These are phyloP conservation scores for Dromaius novaehollandiae DNA, from an alignment of 2,113 vertebrate species.

Conservation along the genomic window DNA sequence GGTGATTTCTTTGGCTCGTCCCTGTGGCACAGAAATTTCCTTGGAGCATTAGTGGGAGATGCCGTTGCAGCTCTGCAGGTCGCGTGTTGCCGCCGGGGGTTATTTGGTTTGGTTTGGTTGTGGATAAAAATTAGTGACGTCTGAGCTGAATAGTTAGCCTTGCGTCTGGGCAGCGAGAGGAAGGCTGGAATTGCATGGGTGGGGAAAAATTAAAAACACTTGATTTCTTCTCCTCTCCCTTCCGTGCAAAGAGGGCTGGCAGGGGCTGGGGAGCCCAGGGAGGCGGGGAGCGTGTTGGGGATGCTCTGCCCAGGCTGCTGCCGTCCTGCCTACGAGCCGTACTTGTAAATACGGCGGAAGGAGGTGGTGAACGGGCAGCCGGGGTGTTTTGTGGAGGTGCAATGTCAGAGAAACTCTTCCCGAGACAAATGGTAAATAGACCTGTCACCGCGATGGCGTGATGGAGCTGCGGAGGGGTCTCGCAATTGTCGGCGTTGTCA, in stretches of 20 bases:
- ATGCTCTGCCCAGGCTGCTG: constrained; percentile 31
- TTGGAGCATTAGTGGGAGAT: background rate
- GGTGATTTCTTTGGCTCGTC: background rate
- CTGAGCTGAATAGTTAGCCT: constrained; percentile 24
- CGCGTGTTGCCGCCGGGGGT: background rate
- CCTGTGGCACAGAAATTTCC: constrained; percentile 41
- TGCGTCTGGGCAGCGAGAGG: background rate
- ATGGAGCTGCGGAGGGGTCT: constrained; percentile 81
- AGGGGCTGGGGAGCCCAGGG: background rate
- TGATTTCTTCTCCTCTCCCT: background rate
- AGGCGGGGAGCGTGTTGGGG: background rate
- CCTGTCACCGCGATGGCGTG: constrained; percentile 81
- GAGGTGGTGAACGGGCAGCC: constrained; percentile 78
- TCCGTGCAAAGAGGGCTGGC: background rate
- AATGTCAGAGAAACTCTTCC: constrained; percentile 83
- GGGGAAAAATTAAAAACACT: background rate
- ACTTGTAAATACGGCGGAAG: constrained; percentile 83
- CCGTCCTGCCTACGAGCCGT: constrained; percentile 64
- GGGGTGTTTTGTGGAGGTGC: constrained; percentile 80
- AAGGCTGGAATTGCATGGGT: background rate
- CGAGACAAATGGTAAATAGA: constrained; percentile 86
- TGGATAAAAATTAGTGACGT: constrained; percentile 27
- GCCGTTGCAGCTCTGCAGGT: constrained; percentile 34
- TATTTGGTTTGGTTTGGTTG: constrained; percentile 9
- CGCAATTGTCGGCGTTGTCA: constrained; percentile 82